phyloP scores from a whole-genome alignment of 2,797 vertebrate genomes.

The Cryptoblepharus egeriae region DNA sequence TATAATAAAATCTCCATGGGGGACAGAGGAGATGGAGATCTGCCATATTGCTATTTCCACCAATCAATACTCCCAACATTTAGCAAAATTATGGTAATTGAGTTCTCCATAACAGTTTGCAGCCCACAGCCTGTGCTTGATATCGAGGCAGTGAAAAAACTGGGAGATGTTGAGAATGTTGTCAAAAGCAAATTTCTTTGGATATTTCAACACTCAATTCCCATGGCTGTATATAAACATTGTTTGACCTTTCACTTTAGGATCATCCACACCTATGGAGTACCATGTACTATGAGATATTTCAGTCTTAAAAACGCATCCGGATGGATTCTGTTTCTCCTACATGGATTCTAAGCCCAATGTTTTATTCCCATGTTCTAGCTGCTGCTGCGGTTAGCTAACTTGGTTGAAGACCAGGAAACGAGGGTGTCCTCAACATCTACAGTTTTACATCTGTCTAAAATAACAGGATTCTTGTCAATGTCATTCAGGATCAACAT shows the following conservation, averaged over 20 bases:
- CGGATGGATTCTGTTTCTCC: no score
- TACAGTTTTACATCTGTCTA: neutral
- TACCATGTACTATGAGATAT: no score
- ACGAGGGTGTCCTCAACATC: constrained; percentile 18
- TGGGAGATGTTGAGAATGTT: constrained; percentile 2
- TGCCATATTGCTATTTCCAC: constrained; percentile 32
- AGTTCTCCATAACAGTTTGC: neutral
- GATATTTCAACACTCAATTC: neutral
- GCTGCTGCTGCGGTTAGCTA: no score
- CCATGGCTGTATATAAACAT: neutral
- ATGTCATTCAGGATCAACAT: no score
- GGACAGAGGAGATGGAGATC: neutral
- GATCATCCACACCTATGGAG: neutral
- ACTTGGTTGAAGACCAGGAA: no score
- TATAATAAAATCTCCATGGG: neutral
- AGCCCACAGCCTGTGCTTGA: constrained; percentile 17
- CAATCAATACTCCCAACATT: neutral
- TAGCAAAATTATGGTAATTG: neutral
- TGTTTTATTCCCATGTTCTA: no score
- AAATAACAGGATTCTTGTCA: constrained; percentile 24
- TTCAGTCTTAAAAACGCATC: no score
- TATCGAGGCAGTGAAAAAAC: neutral
- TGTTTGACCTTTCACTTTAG: constrained; percentile 23
- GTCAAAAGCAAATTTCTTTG: neutral
- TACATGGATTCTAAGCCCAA: no score